phyloP scores from a whole-genome alignment of 2,888 invertebrate species.

The Rhaphigaster nebulosa region DNA sequence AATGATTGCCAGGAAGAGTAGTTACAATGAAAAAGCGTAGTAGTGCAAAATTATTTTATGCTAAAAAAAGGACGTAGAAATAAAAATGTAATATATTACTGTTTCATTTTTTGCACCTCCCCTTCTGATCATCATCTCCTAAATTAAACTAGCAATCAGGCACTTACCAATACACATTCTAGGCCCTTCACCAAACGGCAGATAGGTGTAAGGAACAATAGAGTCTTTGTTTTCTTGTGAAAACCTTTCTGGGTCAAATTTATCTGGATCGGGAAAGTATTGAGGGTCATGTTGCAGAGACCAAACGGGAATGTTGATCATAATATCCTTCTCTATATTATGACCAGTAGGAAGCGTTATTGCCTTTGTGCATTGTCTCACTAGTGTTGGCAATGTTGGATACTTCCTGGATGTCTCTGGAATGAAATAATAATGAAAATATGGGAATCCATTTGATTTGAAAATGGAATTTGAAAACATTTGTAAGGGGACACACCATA shows the following conservation, averaged over 20 bases:
- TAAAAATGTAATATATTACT: no score
- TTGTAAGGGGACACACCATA: no score
- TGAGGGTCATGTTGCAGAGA: slow-evolving; percentile 76
- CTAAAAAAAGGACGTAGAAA: no score
- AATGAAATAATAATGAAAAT: neutral
- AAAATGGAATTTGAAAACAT: no score
- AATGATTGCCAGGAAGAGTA: neutral
- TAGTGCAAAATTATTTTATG: neutral
- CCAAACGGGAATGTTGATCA: slow-evolving; percentile 72
- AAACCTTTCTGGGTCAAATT: slow-evolving; percentile 76
- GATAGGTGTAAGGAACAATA: slow-evolving; percentile 72
- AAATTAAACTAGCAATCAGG: neutral
- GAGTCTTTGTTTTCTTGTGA: slow-evolving; percentile 71
- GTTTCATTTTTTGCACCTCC: no score
- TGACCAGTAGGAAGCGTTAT: slow-evolving; percentile 65
- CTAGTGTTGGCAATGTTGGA: slow-evolving; percentile 68
- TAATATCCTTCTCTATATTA: slow-evolving; percentile 66
- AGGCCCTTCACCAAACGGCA: slow-evolving; percentile 75
- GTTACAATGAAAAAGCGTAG: neutral
- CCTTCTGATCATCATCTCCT: neutral
- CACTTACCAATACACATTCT: slow-evolving; percentile 73
- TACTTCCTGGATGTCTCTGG: slow-evolving; percentile 68
- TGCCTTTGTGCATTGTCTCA: slow-evolving; percentile 68
- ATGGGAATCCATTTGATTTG: no score
- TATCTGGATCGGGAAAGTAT: slow-evolving; percentile 75